These are phyloP conservation scores for Germaria angustata DNA, from an alignment of 2,888 invertebrate species.

Conservation along the genomic window DNA sequence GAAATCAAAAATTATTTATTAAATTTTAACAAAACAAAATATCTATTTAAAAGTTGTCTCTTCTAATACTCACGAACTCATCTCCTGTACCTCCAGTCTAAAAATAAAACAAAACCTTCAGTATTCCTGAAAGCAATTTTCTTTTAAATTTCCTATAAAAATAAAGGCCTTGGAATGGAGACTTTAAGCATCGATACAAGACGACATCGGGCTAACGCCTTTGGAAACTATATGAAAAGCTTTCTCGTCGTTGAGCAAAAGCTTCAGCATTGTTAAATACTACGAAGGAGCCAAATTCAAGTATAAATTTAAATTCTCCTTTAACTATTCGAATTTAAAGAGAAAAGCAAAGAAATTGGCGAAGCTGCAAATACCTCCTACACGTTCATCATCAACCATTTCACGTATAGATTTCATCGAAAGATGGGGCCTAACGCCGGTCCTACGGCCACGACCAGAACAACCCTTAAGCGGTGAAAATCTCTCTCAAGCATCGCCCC, in stretches of 20 bases:
- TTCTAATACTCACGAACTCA: slow-evolving; percentile 33
- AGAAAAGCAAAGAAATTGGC: slow-evolving; percentile 72
- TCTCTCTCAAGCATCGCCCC: slow-evolving; percentile 80
- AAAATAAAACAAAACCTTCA: not conserved
- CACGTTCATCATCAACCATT: slow-evolving; percentile 84
- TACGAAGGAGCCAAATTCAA: slow-evolving; percentile 16
- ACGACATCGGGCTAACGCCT: not conserved
- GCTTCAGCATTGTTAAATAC: slow-evolving; percentile 42
- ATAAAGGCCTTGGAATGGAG: slow-evolving; percentile 16
- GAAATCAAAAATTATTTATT: slow-evolving; percentile 20
- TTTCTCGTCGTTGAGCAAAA: not conserved
- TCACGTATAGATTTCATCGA: slow-evolving; percentile 98
- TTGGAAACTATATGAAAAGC: slow-evolving; percentile 4
- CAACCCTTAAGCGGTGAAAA: slow-evolving; percentile 86
- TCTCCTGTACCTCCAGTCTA: slow-evolving; percentile 45
- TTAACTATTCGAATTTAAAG: slow-evolving; percentile 30
- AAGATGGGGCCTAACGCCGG: slow-evolving; percentile 99
- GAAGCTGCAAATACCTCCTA: slow-evolving; percentile 76
- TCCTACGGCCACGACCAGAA: slow-evolving; percentile 97
- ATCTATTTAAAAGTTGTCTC: slow-evolving; percentile 23
- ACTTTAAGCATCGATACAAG: not conserved
- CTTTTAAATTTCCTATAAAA: not conserved
- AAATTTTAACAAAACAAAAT: slow-evolving; percentile 2
- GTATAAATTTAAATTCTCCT: slow-evolving; percentile 29
- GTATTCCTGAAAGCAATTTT: slow-evolving; percentile 3